A percentile compares a stretch with the other conserved stretches of the same genome.
These are phyloP conservation scores for Platysteira castanea DNA, from an alignment of 2,113 vertebrate genomes.

Conservation along the genomic window DNA sequence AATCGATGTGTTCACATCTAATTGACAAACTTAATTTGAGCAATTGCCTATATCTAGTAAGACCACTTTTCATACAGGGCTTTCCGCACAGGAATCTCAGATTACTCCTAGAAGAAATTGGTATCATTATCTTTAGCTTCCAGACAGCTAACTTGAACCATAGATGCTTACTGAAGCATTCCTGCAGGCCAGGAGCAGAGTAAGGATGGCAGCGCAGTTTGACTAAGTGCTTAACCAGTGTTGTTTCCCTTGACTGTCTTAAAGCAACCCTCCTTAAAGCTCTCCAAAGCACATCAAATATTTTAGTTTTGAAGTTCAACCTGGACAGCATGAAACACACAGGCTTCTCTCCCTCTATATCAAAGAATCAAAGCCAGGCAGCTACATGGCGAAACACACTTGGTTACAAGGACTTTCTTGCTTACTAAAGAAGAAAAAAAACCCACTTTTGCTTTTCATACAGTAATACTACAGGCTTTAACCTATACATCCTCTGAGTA, in stretches of 20 bases:
- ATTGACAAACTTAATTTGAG: conserved; percentile 6
- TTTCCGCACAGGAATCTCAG: background rate
- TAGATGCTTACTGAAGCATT: background rate
- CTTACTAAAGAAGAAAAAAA: background rate
- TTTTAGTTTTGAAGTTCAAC: background rate
- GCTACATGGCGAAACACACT: background rate
- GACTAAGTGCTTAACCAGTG: background rate
- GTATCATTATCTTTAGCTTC: background rate
- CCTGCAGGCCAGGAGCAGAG: background rate
- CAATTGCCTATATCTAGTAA: background rate
- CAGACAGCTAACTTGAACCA: background rate
- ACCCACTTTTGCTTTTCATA: background rate
- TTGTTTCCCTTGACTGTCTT: background rate
- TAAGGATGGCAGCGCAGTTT: accelerated
- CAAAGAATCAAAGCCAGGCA: background rate
- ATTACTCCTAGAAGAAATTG: background rate
- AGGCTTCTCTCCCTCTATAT: background rate
- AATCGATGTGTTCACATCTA: background rate
- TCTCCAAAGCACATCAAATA: background rate
- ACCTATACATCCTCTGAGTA: background rate
- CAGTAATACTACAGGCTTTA: background rate
- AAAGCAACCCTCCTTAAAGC: background rate
- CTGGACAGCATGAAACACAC: background rate
- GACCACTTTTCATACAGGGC: background rate
- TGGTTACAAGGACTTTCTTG: background rate